phyloP scores from a whole-genome alignment of 2,797 vertebrate genomes.

The Ctenosaura bakeri region DNA sequence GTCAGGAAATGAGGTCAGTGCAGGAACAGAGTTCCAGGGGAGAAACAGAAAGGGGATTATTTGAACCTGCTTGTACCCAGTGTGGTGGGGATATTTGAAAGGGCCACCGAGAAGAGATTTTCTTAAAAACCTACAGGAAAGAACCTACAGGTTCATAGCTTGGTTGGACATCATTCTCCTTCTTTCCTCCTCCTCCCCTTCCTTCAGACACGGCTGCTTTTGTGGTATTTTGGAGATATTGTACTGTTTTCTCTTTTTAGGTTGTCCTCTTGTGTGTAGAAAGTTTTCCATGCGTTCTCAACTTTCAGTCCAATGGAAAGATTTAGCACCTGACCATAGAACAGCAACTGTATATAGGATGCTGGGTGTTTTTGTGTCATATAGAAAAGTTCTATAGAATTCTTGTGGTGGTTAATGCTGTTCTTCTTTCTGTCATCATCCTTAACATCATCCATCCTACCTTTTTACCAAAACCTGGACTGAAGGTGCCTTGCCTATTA shows the following conservation, averaged over 20 bases:
- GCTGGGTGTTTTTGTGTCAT: background rate
- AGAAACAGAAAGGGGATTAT: constrained; percentile 50
- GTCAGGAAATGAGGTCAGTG: accelerated
- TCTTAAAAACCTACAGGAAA: background rate
- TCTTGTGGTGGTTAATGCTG: too few relatives aligned
- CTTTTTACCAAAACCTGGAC: too few relatives aligned
- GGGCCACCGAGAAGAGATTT: background rate
- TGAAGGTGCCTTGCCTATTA: too few relatives aligned
- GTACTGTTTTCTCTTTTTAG: background rate
- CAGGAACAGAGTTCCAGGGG: accelerated
- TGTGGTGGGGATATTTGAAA: background rate
- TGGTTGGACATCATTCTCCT: background rate
- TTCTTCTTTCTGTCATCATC: too few relatives aligned
- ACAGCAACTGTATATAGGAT: background rate
- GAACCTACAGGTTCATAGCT: background rate
- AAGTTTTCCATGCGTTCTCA: background rate
- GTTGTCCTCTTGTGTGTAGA: background rate
- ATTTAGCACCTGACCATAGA: background rate
- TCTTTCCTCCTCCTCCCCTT: background rate
- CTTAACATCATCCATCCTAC: too few relatives aligned
- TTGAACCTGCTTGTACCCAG: constrained; percentile 30
- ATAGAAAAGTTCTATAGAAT: too few relatives aligned
- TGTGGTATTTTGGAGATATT: background rate
- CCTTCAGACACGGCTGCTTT: accelerated
- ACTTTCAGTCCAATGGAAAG: background rate